Evolutionary conservation across 2,797 vertebrate species (phyloP).

Genomic region (Microctenopoma stevenorrisi): DNA sequence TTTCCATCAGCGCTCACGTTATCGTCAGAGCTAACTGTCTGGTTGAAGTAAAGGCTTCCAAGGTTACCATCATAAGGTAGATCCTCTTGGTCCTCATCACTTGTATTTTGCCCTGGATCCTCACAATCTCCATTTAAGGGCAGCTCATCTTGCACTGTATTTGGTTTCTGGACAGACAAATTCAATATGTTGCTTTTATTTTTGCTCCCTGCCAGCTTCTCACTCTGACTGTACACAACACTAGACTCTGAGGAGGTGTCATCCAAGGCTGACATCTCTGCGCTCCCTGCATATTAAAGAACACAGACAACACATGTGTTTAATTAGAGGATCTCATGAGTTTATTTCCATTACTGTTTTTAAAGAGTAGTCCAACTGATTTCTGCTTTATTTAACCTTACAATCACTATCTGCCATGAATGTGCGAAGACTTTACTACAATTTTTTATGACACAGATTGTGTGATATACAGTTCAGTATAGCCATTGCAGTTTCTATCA

Average conservation of each 20-base stretch:
- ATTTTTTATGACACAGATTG: background rate
- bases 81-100: constrained; percentile 88
- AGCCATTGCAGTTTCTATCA: background rate
- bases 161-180: constrained; percentile 58
- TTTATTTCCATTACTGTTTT: background rate
- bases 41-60: constrained; percentile 62
- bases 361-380: no score
- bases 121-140: constrained; percentile 35
- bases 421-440: background rate
- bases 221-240: constrained; percentile 45
- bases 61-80: constrained; percentile 83
- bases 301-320: constrained; percentile 13
- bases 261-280: constrained; percentile 68
- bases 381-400: background rate
- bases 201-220: constrained; percentile 18
- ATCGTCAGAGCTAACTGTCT: constrained; percentile 26
- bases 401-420: background rate
- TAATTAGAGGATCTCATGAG: background rate
- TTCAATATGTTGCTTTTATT: constrained; percentile 38
- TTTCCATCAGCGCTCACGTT: constrained; percentile 42
- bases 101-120: constrained; percentile 73
- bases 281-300: constrained; percentile 61
- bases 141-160: constrained; percentile 46
- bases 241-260: constrained; percentile 67
- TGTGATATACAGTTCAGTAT: background rate